phyloP scores from a whole-genome alignment of 2,797 vertebrate genomes.

The Pangasius larnaudii region DNA sequence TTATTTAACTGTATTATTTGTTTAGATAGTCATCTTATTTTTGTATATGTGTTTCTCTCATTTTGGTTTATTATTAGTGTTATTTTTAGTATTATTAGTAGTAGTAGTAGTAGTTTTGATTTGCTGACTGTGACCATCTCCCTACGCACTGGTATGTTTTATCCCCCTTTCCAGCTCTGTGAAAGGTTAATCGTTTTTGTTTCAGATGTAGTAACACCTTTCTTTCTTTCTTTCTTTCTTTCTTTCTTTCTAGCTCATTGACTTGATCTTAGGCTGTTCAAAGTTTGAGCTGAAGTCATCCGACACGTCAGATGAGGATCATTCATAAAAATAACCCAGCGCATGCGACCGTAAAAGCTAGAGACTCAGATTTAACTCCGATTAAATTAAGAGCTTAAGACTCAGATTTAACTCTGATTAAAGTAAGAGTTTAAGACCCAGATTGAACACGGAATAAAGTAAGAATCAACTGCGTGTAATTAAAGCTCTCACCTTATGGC shows the following conservation, averaged over 20 bases:
- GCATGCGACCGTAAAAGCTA: background rate
- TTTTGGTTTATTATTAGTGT: too few relatives aligned
- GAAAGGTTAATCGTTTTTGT: background rate
- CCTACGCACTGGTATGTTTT: background rate
- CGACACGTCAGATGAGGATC: background rate
- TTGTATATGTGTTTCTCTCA: too few relatives aligned
- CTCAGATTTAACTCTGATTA: too few relatives aligned
- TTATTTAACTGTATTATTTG: too few relatives aligned
- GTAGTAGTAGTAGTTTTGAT: background rate
- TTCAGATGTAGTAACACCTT: background rate
- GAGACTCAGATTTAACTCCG: too few relatives aligned
- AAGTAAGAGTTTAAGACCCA: too few relatives aligned
- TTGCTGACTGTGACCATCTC: background rate
- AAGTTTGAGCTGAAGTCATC: background rate
- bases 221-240: background rate
- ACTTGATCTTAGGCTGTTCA: background rate
- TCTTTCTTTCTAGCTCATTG: background rate
- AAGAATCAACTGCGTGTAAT: background rate
- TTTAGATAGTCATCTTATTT: too few relatives aligned
- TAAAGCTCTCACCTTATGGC: slow-evolving; percentile 86
- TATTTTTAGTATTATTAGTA: too few relatives aligned
- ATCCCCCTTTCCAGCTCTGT: background rate
- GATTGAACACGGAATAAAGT: too few relatives aligned
- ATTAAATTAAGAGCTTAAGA: too few relatives aligned
- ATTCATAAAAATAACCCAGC: background rate